Conservation (phyloP, 2,888 invertebrate species). For the Cerastis leucographa region DNA sequence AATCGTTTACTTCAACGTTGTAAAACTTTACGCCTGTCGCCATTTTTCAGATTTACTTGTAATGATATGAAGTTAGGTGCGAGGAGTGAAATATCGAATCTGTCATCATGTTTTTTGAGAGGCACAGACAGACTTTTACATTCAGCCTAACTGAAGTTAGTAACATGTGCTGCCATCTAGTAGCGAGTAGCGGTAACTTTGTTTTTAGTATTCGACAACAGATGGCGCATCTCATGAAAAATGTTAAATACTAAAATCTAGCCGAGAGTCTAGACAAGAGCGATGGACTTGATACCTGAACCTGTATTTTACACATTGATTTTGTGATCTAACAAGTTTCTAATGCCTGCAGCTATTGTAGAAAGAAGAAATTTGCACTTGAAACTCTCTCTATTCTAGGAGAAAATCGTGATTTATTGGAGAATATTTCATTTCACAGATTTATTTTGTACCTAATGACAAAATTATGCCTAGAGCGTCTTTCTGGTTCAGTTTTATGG, state of each 20-base stretch:
- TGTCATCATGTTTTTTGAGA: background rate
- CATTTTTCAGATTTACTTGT: slow-evolving; percentile 90
- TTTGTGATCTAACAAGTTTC: slow-evolving; percentile 48
- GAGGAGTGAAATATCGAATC: background rate
- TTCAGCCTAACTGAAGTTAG: slow-evolving; percentile 61
- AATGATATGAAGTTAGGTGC: slow-evolving; percentile 82
- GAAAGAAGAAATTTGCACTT: slow-evolving; percentile 39
- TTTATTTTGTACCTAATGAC: slow-evolving; percentile 35
- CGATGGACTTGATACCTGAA: slow-evolving; percentile 47
- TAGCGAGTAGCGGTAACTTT: slow-evolving; percentile 38
- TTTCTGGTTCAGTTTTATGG: slow-evolving; percentile 35
- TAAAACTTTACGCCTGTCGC: slow-evolving; percentile 90
- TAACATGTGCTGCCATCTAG: slow-evolving; percentile 54
- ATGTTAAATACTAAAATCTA: slow-evolving; percentile 19
- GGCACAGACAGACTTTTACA: slow-evolving; percentile 24
- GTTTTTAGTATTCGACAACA: slow-evolving; percentile 12
- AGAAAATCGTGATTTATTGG: slow-evolving; percentile 56
- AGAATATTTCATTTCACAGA: slow-evolving; percentile 40
- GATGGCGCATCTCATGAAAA: slow-evolving; percentile 24
- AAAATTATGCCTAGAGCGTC: slow-evolving; percentile 43
- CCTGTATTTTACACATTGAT: slow-evolving; percentile 48
- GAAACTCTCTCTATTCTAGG: slow-evolving; percentile 44
- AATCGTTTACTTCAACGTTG: slow-evolving; percentile 92
- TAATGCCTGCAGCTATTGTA: slow-evolving; percentile 58
- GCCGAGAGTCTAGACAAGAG: slow-evolving; percentile 25